These are phyloP conservation scores for Pseudorectes ferrugineus DNA, from an alignment of 2,113 vertebrate species.

Conservation along the genomic window DNA sequence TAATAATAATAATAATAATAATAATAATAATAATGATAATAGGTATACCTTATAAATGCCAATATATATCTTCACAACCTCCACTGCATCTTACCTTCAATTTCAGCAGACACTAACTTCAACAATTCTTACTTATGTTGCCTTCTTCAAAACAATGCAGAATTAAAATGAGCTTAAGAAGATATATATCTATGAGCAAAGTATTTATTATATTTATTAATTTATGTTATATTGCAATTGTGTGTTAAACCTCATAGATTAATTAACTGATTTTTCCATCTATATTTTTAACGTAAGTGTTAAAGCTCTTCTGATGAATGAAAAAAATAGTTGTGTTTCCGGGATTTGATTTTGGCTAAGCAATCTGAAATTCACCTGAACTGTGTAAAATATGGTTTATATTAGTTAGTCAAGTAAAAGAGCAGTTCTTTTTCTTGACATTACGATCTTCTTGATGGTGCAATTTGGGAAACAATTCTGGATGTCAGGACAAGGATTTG, in stretches of 20 bases:
- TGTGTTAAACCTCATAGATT: background rate
- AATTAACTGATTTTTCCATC: background rate
- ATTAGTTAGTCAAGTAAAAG: background rate
- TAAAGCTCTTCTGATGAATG: background rate
- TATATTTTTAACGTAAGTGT: background rate
- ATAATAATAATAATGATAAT: too few relatives aligned
- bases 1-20: background rate
- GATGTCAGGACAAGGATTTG: background rate
- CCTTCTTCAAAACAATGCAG: background rate
- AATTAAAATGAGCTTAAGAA: background rate
- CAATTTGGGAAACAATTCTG: background rate
- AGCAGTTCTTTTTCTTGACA: background rate
- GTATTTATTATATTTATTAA: background rate
- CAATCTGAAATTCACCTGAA: background rate
- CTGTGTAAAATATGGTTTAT: background rate
- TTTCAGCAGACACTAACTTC: background rate
- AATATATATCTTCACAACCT: background rate
- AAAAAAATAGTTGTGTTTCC: background rate
- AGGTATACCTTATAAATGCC: background rate
- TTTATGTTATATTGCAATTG: background rate
- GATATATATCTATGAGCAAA: background rate
- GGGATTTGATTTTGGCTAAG: background rate
- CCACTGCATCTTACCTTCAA: background rate
- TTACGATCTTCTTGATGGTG: background rate
- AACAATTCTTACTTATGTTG: background rate